These are phyloP conservation scores for Silvanus unidentatus DNA, from an alignment of 2,888 invertebrate genomes.

Conservation along the genomic window DNA sequence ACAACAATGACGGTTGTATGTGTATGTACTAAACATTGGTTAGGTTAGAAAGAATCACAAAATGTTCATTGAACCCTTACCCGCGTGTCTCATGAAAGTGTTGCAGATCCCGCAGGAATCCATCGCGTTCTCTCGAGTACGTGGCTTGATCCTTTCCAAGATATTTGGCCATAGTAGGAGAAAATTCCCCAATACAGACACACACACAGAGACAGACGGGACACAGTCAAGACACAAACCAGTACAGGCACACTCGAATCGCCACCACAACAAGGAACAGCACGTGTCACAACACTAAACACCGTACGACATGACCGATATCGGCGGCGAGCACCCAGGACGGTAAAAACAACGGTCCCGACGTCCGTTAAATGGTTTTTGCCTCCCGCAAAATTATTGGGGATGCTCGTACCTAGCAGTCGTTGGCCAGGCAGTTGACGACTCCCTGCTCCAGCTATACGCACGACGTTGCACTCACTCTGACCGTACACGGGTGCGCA, in stretches of 20 bases:
- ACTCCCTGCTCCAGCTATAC: constrained; percentile 47
- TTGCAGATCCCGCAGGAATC: constrained; percentile 77
- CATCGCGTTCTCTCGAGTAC: constrained; percentile 71
- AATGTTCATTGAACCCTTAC: constrained; percentile 56
- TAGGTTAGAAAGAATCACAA: neutral
- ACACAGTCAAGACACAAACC: constrained; percentile 4
- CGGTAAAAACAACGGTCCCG: constrained; percentile 26
- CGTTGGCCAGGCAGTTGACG: constrained; percentile 26
- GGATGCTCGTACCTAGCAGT: constrained; percentile 42
- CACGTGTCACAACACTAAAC: constrained; percentile 43
- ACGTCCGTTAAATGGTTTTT: constrained; percentile 39
- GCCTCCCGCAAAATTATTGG: constrained; percentile 43
- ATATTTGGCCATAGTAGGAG: constrained; percentile 55
- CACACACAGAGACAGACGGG: neutral
- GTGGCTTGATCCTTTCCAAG: constrained; percentile 65
- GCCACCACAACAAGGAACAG: constrained; percentile 24
- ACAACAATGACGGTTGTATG: neutral
- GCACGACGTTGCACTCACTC: constrained; percentile 47
- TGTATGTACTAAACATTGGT: neutral
- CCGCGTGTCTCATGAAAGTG: constrained; percentile 89
- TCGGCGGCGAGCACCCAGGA: constrained; percentile 38
- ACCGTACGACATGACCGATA: constrained; percentile 43
- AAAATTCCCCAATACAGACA: constrained; percentile 7
- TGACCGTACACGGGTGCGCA: constrained; percentile 48
- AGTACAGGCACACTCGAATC: constrained; percentile 16